Conservation (phyloP, 2,113 vertebrate genomes). For the Meles meles region DNA sequence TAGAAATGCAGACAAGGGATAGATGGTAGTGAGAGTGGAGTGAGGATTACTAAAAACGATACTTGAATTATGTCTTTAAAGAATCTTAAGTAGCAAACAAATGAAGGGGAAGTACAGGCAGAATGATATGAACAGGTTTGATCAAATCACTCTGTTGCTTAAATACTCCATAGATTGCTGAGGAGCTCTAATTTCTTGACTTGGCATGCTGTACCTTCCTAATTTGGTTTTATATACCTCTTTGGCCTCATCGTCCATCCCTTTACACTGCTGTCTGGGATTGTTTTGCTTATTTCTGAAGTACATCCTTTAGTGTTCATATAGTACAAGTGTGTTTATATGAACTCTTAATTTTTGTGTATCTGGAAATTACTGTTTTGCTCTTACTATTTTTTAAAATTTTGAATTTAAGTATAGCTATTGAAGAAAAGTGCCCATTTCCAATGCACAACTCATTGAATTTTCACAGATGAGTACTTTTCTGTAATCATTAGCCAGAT, state of each 20-base stretch:
- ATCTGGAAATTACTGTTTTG: conserved; percentile 11
- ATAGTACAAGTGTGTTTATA: neutral
- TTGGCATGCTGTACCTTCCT: neutral
- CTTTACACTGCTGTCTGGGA: neutral
- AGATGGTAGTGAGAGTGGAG: neutral
- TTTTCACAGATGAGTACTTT: neutral
- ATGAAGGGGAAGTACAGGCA: neutral
- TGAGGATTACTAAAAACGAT: neutral
- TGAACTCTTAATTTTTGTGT: neutral
- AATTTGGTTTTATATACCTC: neutral
- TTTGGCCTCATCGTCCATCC: neutral
- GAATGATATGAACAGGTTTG: neutral
- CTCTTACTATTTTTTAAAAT: neutral
- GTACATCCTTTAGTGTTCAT: neutral
- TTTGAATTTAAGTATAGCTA: neutral
- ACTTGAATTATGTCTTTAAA: neutral
- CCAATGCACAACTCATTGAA: neutral
- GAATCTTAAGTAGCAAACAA: neutral
- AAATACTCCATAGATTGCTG: neutral
- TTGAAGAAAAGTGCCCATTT: neutral
- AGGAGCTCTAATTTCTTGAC: neutral
- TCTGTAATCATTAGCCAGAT: neutral
- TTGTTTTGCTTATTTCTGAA: neutral
- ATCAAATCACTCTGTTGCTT: neutral
- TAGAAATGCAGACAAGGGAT: neutral